Evolutionary conservation across 2,888 invertebrate species (phyloP).

Genomic region (Thymelicus sylvestris): DNA sequence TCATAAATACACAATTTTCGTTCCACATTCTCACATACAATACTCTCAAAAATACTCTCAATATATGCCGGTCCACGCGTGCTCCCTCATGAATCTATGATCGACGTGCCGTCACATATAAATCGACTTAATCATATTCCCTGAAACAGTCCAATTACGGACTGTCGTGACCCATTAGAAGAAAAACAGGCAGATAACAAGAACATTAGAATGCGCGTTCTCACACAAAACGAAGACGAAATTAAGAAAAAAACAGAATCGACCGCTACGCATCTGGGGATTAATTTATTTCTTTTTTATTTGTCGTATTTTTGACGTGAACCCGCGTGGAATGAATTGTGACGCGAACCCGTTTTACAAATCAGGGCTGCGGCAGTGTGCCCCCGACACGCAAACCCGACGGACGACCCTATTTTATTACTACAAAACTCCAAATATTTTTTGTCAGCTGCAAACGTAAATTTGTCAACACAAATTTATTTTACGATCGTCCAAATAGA

Average conservation of each 20-base stretch:
- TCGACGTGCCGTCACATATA: conserved; percentile 35
- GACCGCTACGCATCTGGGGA: conserved; percentile 34
- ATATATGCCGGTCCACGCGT: conserved; percentile 31
- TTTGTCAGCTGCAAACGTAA: conserved; percentile 14
- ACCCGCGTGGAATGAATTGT: conserved; percentile 35
- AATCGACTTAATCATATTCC: conserved; percentile 37
- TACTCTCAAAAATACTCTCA: conserved; percentile 21
- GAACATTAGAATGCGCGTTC: conserved; percentile 34
- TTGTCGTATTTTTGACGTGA: conserved; percentile 30
- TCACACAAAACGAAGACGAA: conserved; percentile 28
- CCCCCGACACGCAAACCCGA: neutral
- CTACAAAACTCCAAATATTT: neutral
- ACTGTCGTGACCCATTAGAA: conserved; percentile 32
- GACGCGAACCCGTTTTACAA: conserved; percentile 22
- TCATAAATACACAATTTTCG: conserved; percentile 4
- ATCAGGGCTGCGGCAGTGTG: conserved; percentile 10
- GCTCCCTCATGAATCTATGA: conserved; percentile 29
- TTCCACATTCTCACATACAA: neutral
- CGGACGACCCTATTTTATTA: conserved; percentile 6
- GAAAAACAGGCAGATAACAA: conserved; percentile 34
- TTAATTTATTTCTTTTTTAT: conserved; percentile 35
- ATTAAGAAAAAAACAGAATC: conserved; percentile 12
- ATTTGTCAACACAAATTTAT: conserved; percentile 1
- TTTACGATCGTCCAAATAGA: neutral
- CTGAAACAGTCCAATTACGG: conserved; percentile 32